Conservation (phyloP, 1,140 invertebrate genomes). For the Antheraea mylitta region DNA sequence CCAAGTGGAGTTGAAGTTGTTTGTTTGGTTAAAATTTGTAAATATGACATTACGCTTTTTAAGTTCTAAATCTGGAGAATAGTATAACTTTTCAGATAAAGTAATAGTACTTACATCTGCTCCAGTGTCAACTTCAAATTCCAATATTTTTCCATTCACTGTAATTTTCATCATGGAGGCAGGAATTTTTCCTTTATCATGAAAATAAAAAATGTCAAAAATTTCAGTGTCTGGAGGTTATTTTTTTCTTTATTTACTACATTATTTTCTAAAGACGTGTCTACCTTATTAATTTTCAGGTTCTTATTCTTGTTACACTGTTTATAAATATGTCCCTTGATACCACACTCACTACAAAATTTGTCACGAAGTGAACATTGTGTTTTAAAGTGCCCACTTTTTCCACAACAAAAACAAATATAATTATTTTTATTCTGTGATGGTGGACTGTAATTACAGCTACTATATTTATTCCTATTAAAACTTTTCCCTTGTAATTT, state of each 20-base stretch:
- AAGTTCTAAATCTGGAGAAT: conserved; percentile 4
- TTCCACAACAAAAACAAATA: conserved; percentile 11
- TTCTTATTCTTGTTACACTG: not conserved
- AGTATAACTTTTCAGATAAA: not conserved
- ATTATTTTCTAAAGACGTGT: not conserved
- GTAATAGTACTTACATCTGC: conserved; percentile 10
- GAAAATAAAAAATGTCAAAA: conserved; percentile 6
- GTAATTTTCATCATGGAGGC: not conserved
- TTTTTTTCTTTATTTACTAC: not conserved
- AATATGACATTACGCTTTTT: conserved; percentile 8
- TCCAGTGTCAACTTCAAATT: conserved; percentile 6
- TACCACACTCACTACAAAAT: conserved; percentile 7
- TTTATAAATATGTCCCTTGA: conserved; percentile 5
- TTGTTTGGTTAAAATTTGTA: conserved; percentile 5
- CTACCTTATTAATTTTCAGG: conserved; percentile 5
- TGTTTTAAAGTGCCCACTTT: conserved; percentile 6
- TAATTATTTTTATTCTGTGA: not conserved
- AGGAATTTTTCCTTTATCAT: conserved; percentile 4
- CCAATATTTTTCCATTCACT: not conserved
- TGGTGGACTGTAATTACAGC: not conserved
- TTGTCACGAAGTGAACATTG: conserved; percentile 13
- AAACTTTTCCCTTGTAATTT: not conserved
- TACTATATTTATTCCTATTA: conserved; percentile 4
- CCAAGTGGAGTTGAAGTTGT: conserved; percentile 8
- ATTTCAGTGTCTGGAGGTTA: conserved; percentile 5